phyloP scores from a whole-genome alignment of 2,797 vertebrate genomes.

The Enteromius unitaeniatus region DNA sequence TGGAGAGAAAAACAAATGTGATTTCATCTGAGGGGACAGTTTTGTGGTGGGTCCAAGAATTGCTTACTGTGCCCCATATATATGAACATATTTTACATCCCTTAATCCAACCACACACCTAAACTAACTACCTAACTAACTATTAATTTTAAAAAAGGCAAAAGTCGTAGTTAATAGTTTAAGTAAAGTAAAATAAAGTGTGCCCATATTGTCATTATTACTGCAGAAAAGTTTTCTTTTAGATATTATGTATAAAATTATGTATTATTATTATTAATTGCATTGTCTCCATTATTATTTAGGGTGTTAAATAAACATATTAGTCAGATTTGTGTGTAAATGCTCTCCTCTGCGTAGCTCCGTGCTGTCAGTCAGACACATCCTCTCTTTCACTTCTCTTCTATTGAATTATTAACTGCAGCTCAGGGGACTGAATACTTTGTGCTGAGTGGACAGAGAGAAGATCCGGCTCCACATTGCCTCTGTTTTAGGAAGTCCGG shows the following conservation, averaged over 20 bases:
- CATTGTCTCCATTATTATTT: not conserved
- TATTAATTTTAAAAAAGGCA: not conserved
- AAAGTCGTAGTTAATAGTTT: not conserved
- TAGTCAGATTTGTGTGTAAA: slow-evolving; percentile 5
- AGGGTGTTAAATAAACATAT: not conserved
- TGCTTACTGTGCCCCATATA: not conserved
- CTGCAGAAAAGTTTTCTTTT: not conserved
- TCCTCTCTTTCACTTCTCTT: slow-evolving; percentile 68
- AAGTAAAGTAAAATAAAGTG: not conserved
- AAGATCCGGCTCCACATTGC: slow-evolving; percentile 75
- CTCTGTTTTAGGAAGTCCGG: slow-evolving; percentile 72
- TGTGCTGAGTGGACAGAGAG: slow-evolving; percentile 79
- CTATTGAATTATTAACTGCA: slow-evolving; percentile 82
- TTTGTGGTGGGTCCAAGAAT: not conserved
- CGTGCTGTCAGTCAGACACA: slow-evolving; percentile 68
- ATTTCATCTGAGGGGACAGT: not conserved
- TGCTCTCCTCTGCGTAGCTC: not conserved
- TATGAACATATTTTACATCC: not conserved
- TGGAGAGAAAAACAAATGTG: not conserved
- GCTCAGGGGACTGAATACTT: slow-evolving; percentile 76
- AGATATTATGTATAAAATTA: not conserved
- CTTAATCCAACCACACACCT: not conserved
- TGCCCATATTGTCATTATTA: not conserved
- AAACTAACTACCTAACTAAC: not conserved
- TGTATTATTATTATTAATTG: not conserved